These are phyloP conservation scores for Nebria salina DNA, from an alignment of 2,888 invertebrate genomes.

Conservation along the genomic window DNA sequence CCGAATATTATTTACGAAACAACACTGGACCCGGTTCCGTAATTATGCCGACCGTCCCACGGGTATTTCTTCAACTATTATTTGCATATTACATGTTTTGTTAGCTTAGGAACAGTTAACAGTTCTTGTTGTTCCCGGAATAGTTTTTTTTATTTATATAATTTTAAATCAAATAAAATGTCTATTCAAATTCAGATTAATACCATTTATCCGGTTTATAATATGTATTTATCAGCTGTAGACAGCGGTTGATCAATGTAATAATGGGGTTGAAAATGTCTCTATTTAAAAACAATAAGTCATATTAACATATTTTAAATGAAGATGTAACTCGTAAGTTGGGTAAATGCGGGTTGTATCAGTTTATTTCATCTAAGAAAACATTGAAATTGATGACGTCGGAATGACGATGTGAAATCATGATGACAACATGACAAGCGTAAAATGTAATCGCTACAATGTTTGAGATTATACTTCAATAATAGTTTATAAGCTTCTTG, in stretches of 20 bases:
- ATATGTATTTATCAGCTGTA: background rate
- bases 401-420: background rate
- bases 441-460: background rate
- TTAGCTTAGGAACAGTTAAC: background rate
- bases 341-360: background rate
- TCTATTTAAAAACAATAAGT: background rate
- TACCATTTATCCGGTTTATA: background rate
- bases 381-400: background rate
- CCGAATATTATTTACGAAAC: slow-evolving; percentile 2
- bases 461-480: background rate
- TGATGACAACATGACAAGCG: background rate
- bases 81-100: slow-evolving; percentile 24
- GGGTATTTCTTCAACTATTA: slow-evolving; percentile 26
- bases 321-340: background rate
- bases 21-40: slow-evolving; percentile 13
- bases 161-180: too few relatives aligned
- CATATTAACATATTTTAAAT: background rate
- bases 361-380: background rate
- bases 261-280: background rate
- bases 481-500: background rate
- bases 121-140: background rate
- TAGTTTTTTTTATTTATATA: background rate
- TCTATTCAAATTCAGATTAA: background rate
- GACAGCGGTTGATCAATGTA: background rate
- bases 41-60: slow-evolving; percentile 21